Percentiles rank a stretch among this genome's conserved stretches.
Conservation (phyloP, 2,113 vertebrate genomes). For the Ptilorrhoa leucosticta region DNA sequence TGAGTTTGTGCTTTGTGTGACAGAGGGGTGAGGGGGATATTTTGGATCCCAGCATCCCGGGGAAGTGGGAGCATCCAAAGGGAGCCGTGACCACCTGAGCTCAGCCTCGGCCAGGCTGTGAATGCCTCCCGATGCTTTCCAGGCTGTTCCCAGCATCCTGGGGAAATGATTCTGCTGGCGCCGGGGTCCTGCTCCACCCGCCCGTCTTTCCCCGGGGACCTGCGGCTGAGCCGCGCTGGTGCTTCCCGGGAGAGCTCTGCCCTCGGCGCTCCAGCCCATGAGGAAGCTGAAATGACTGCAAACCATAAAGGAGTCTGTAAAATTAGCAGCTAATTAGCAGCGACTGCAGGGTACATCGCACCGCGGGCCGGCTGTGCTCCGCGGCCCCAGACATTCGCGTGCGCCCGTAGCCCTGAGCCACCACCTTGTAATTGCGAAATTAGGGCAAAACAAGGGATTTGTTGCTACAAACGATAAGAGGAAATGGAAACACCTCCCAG, state of each 20-base stretch:
- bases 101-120: fast-evolving
- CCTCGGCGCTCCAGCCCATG: not conserved
- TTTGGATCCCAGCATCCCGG: fast-evolving
- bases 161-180: fast-evolving
- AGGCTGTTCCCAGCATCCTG: not conserved
- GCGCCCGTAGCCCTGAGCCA: not conserved
- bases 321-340: constrained; percentile 45
- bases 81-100: not conserved
- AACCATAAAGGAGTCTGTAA: not conserved
- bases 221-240: not conserved
- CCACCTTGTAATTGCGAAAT: not conserved
- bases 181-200: fast-evolving
- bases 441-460: not conserved
- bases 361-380: not conserved
- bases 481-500: not conserved
- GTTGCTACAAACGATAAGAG: not conserved
- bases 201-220: not conserved
- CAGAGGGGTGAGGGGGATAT: fast-evolving
- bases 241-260: not conserved
- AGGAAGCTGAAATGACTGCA: not conserved
- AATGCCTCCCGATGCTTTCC: fast-evolving
- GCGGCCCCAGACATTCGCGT: not conserved
- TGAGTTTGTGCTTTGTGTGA: not conserved
- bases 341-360: not conserved
- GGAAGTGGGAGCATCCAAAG: not conserved